Evolutionary conservation across 2,113 vertebrate species (phyloP).

Genomic region (Jacana jacana): DNA sequence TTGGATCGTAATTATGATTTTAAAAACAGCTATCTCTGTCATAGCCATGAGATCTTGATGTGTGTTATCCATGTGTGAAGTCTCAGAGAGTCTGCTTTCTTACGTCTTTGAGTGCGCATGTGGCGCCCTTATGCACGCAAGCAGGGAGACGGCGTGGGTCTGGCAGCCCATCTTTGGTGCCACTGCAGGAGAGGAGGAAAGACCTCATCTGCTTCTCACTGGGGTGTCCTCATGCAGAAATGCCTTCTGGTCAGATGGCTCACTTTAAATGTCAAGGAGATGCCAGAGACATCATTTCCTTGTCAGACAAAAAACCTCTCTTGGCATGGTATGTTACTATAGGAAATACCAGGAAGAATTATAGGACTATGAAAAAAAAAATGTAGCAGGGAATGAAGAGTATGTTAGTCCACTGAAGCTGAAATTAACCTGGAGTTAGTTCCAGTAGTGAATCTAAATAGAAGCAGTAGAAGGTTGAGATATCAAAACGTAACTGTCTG

Average conservation of each 20-base stretch:
- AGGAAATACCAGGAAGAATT: not conserved
- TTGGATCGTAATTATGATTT: not conserved
- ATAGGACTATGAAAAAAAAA: not conserved
- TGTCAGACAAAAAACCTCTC: not conserved
- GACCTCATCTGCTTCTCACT: not conserved
- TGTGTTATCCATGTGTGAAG: not conserved
- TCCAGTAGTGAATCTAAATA: not conserved
- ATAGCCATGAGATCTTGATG: not conserved
- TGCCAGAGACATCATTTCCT: not conserved
- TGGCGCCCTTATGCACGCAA: accelerated
- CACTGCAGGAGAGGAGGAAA: not conserved
- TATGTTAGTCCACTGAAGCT: not conserved
- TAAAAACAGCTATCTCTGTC: not conserved
- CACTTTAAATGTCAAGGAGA: not conserved
- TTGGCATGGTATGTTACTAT: not conserved
- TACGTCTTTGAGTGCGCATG: accelerated
- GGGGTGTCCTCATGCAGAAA: not conserved
- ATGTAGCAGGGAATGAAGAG: accelerated
- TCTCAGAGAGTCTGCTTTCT: not conserved
- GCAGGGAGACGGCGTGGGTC: not conserved
- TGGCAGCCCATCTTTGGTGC: not conserved
- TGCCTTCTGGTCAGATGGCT: accelerated
- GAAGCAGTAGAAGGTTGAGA: not conserved
- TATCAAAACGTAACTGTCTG: not conserved
- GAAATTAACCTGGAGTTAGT: not conserved